These are phyloP conservation scores for Brachionus rubens DNA, from an alignment of 1,140 invertebrate species.

Conservation along the genomic window DNA sequence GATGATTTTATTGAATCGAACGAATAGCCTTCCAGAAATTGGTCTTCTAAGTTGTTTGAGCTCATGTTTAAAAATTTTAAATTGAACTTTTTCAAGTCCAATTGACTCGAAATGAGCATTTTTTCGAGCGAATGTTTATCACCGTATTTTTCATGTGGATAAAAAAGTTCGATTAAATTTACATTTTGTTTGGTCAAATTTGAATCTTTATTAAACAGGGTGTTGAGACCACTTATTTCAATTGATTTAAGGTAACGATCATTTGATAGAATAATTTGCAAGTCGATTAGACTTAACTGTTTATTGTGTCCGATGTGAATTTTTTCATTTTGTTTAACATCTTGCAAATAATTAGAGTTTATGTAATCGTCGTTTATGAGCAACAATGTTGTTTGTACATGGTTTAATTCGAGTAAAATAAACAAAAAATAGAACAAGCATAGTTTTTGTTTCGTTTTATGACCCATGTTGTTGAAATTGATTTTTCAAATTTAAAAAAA, in stretches of 20 bases:
- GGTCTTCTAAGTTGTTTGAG: background rate
- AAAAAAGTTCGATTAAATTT: constrained; percentile 39
- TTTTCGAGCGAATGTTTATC: constrained; percentile 1
- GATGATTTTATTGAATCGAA: background rate
- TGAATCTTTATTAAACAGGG: background rate
- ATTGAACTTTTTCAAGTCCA: background rate
- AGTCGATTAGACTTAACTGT: background rate
- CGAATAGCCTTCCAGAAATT: background rate
- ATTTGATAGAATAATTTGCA: background rate
- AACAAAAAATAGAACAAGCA: background rate
- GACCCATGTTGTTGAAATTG: background rate
- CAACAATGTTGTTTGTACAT: background rate
- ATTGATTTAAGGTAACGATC: constrained; percentile 24
- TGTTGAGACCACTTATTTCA: background rate
- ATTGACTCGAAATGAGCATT: background rate
- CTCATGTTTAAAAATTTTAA: constrained; percentile 22
- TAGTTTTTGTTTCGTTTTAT: background rate
- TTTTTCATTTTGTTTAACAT: background rate
- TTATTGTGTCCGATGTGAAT: background rate
- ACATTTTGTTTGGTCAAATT: background rate
- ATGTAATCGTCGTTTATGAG: constrained; percentile 16
- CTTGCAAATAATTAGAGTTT: background rate
- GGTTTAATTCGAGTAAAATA: background rate
- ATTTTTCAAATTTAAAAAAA: too few relatives aligned
- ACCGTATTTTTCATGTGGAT: background rate